phyloP scores from a whole-genome alignment of 2,888 invertebrate species.

The Leptinotarsa tumamoca region DNA sequence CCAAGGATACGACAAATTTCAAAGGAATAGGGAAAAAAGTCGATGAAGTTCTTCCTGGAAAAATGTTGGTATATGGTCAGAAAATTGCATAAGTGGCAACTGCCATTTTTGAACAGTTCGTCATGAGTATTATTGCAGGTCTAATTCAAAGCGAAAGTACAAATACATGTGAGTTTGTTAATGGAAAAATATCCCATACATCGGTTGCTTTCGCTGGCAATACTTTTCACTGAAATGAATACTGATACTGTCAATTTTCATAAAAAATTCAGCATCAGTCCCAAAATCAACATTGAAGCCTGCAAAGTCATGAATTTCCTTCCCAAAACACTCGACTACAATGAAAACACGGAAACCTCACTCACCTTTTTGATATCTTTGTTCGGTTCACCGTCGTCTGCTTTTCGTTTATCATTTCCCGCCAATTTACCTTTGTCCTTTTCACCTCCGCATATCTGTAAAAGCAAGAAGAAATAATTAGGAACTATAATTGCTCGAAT shows the following conservation, averaged over 20 bases:
- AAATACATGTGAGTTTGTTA: too few relatives aligned
- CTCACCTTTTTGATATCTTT: constrained; percentile 89
- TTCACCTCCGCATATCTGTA: constrained; percentile 69
- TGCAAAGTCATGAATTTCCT: background rate
- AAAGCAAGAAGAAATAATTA: constrained; percentile 50
- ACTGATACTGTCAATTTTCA: background rate
- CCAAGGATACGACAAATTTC: too few relatives aligned
- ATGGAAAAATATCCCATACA: too few relatives aligned
- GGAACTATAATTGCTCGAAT: constrained; percentile 35
- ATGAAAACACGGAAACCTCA: constrained; percentile 28
- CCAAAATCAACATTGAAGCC: background rate
- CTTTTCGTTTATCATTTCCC: constrained; percentile 84
- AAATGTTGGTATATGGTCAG: too few relatives aligned
- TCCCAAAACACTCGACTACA: constrained; percentile 9
- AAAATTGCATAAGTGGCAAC: too few relatives aligned
- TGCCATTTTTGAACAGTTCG: too few relatives aligned
- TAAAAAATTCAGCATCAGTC: background rate
- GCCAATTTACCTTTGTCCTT: constrained; percentile 76
- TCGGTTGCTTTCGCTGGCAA: too few relatives aligned
- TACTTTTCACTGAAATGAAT: too few relatives aligned
- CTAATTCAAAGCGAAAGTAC: too few relatives aligned
- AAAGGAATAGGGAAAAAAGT: too few relatives aligned
- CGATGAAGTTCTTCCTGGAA: too few relatives aligned
- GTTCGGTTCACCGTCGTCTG: constrained; percentile 83
- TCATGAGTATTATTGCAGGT: too few relatives aligned